These are phyloP conservation scores for Matsumurasca onukii DNA, from an alignment of 1,140 invertebrate species.

Conservation along the genomic window DNA sequence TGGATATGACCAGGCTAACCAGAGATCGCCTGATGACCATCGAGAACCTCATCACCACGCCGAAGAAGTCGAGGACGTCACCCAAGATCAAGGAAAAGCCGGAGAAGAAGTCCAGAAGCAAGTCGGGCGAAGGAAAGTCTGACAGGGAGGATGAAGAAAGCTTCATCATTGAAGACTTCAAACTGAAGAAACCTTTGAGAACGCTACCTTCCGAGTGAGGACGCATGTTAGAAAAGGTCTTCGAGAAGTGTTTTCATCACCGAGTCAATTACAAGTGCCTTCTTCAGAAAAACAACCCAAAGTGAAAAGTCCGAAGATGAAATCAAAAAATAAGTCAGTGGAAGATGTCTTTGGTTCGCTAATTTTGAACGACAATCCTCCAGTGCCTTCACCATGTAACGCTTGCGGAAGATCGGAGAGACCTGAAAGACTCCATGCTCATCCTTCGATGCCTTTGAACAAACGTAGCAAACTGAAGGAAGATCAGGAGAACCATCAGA, in stretches of 20 bases:
- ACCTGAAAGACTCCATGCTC: slow-evolving; percentile 61
- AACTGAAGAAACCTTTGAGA: slow-evolving; percentile 6
- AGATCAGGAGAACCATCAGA: slow-evolving; percentile 21
- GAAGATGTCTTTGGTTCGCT: slow-evolving; percentile 43
- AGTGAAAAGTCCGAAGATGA: background rate
- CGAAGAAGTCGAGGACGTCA: slow-evolving; percentile 36
- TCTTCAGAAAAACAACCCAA: background rate
- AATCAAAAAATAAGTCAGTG: slow-evolving; percentile 28
- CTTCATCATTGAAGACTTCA: slow-evolving; percentile 26
- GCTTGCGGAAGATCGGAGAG: slow-evolving; percentile 57
- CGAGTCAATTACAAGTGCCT: no score
- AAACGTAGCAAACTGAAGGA: slow-evolving; percentile 24
- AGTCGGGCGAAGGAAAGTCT: slow-evolving; percentile 35
- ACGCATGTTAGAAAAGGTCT: slow-evolving; percentile 12
- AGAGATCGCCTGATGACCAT: slow-evolving; percentile 50
- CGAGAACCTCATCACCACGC: slow-evolving; percentile 52
- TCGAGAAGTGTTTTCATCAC: background rate
- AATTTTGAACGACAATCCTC: slow-evolving; percentile 38
- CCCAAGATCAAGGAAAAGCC: slow-evolving; percentile 15
- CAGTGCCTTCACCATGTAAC: slow-evolving; percentile 55
- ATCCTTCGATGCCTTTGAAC: slow-evolving; percentile 48
- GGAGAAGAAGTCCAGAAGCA: slow-evolving; percentile 15
- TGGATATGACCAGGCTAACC: slow-evolving; percentile 22
- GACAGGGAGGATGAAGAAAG: slow-evolving; percentile 33
- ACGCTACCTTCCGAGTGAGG: slow-evolving; percentile 4